Base-by-base conservation (phyloP, 2,888 invertebrate species). In the Yponomeuta plumbellus region DNA sequence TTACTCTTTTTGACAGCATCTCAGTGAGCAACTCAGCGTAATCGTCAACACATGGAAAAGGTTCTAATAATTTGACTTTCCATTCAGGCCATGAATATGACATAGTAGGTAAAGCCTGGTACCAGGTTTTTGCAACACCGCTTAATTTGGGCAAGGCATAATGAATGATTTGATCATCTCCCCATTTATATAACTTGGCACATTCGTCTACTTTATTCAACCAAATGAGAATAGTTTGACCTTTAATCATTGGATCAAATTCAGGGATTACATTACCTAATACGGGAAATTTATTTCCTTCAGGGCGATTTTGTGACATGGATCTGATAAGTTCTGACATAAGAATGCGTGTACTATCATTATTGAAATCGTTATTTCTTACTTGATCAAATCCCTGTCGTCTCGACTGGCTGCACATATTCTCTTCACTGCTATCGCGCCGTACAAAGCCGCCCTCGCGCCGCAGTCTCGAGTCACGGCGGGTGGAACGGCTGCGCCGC, bases 11-110 rank as follows among this genome's bases (percentile, higher is more conserved):
- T 3, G 44, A 5, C 20, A 71, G 61, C 71, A 71, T 71, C 57
- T 69, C 68, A 21, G 66, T 68, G n/a, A 70, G 61, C 0, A 69
- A 40, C 34, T 70, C 68, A 0, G 70, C 69, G 39, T 68, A 71
- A 63, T 70, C 68, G 21, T 70, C 70, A 23, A 58, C 66, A 44
- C 66, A 57, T 17, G 71, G 71, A 64, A 71, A 71, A n/a, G 67
- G 69, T 5, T 71, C 69, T 0, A 66, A 44, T 21, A 71, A 34
- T 13, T 69, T 69, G 2, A 3, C 23, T 67, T 69, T 71, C 69
- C 69, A 69, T 34, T 71, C 69, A 3, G 26, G 13, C 70, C 71
- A 69, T 8, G 71, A 21, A 63, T 58, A 67, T 11, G 65, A 66
- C 64, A 70, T 67, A 1, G 68, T 44, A 4, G 69, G 68, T 11